Base-by-base conservation (phyloP, 2,113 vertebrate species). In the Aptenodytes patagonicus region DNA sequence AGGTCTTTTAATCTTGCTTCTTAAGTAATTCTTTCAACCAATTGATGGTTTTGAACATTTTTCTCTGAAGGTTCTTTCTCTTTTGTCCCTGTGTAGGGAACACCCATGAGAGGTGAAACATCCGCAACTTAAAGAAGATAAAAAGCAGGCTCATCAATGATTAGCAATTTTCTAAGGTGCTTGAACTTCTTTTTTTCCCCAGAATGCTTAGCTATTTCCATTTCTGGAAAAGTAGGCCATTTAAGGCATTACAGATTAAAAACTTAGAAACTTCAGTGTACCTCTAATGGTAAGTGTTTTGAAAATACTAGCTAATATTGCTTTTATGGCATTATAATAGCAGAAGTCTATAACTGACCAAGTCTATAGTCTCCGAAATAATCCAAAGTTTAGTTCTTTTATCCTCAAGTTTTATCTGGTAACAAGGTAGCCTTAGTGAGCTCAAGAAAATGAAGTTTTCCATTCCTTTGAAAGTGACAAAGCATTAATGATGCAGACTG, bases 221-320 rank as follows among this genome's bases (percentile, higher is more conserved):
- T 38, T 86, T 91, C 26, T 71, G 52, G 13, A 76, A 78, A 46
- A n/a, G 20, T n/a, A 13, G 7, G 17, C 19, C 12, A 13, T 44
- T 82, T 71, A 60, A 55, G 20, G 8, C 17, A 57, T 42, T 75
- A 18, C 25, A 60, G 49, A 9, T 25, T 40, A 34, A 72, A 78
- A 34, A 5, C 2, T 83, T 0, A 0, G 42, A 40, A n/a, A 42
- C 10, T n/a, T 47, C 10, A 13, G 6, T 4, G 2, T 38, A 26
- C 5, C 19, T 38, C 17, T 55, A 61, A 47, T 52, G 16, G 7
- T 28, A 28, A 19, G 29, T 29, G 14, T 38, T 92, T 58, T 7
- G 20, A 64, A 73, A 79, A 21, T 57, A 34, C 9, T 16, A 49
- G 7, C 11, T 81, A n/a, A 22, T 60, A 4, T 2, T 62, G 29